phyloP scores from a whole-genome alignment of 2,888 invertebrate species.

The Eupithecia insigniata region DNA sequence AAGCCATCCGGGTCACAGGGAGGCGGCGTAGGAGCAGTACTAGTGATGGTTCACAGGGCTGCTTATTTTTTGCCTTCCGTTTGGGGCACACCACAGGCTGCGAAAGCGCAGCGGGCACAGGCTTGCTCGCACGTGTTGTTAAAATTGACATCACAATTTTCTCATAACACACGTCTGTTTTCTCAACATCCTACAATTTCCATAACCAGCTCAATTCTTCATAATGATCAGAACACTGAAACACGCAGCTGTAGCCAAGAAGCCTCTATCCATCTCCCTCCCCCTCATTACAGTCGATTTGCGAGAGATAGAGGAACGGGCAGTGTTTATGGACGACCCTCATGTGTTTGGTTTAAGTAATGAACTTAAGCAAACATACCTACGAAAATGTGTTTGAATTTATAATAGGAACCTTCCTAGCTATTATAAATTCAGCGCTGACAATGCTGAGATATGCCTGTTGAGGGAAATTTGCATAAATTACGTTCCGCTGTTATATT shows the following conservation, averaged over 20 bases:
- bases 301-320: constrained; percentile 53
- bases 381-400: constrained; percentile 35
- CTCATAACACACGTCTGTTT: neutral
- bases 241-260: constrained; percentile 21
- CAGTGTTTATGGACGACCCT: constrained; percentile 58
- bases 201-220: constrained; percentile 12
- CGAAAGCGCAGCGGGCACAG: too few species aligned
- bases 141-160: neutral
- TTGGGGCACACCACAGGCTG: too few species aligned
- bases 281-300: constrained; percentile 58
- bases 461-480: constrained; percentile 4
- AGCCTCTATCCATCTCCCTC: constrained; percentile 48
- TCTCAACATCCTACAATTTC: neutral
- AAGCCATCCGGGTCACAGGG: too few species aligned
- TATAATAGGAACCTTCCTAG: constrained; percentile 20
- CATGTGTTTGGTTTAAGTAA: constrained; percentile 55
- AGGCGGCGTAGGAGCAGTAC: too few species aligned
- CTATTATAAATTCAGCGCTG: constrained; percentile 26
- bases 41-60: too few species aligned
- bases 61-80: too few species aligned
- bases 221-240: constrained; percentile 19
- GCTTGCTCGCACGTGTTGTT: too few species aligned
- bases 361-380: constrained; percentile 45
- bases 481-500: constrained; percentile 1
- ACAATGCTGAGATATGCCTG: constrained; percentile 20